A percentile compares a stretch with the other conserved stretches of the same genome.
phyloP scores from a whole-genome alignment of 2,888 invertebrate genomes.

The Argynnis bischoffii region DNA sequence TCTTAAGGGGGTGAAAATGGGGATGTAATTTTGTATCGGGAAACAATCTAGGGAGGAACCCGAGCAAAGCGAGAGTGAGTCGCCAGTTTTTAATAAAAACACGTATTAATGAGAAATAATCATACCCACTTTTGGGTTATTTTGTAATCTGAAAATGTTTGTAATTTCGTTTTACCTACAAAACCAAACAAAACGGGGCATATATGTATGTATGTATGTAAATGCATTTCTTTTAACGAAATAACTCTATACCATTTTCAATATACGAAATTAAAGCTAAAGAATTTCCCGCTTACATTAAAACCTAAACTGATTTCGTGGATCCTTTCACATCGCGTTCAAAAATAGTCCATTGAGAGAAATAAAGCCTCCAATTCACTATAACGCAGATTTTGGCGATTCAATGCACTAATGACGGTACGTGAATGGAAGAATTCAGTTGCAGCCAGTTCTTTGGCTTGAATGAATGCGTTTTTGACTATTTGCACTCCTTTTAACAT shows the following conservation, averaged over 20 bases:
- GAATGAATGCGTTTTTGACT: constrained; percentile 49
- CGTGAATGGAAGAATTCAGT: constrained; percentile 61
- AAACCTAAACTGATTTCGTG: constrained; percentile 39
- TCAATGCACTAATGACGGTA: constrained; percentile 71
- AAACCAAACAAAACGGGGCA: background rate
- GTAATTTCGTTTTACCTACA: constrained; percentile 4
- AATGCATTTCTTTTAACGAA: constrained; percentile 20
- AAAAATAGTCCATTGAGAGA: constrained; percentile 41
- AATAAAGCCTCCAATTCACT: constrained; percentile 49
- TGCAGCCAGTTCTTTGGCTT: constrained; percentile 56
- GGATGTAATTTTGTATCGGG: too few relatives aligned
- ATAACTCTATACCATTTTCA: constrained; percentile 27
- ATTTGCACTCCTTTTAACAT: constrained; percentile 46
- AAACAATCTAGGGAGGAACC: too few relatives aligned
- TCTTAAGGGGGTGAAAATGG: too few relatives aligned
- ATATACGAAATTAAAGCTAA: constrained; percentile 34
- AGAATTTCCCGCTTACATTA: constrained; percentile 34
- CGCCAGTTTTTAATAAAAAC: too few relatives aligned
- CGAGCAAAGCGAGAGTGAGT: too few relatives aligned
- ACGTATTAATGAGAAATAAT: too few relatives aligned
- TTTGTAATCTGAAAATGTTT: background rate
- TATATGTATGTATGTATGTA: background rate
- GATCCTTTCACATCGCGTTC: constrained; percentile 36
- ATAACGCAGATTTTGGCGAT: constrained; percentile 68
- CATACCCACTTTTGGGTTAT: too few relatives aligned